Evolutionary conservation across 2,888 invertebrate genomes (phyloP).

Genomic region (Watsonalla cultraria): DNA sequence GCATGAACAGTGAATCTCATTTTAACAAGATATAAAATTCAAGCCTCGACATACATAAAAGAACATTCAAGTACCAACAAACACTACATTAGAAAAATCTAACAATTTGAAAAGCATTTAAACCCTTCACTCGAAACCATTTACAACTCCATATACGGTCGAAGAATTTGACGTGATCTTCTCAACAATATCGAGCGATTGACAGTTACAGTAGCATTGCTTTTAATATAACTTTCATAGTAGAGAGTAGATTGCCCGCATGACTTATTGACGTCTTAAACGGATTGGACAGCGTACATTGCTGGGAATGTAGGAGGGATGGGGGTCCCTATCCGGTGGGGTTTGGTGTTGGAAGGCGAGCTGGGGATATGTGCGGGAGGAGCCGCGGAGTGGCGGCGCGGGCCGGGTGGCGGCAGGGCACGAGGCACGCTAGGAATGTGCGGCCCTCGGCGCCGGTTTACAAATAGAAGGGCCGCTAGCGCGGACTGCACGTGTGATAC

Average conservation of each 20-base stretch:
- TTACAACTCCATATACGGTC: slow-evolving; percentile 30
- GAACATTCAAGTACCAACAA: not conserved
- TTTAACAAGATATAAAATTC: no score
- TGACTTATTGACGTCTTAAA: slow-evolving; percentile 6
- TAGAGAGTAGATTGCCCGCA: slow-evolving; percentile 26
- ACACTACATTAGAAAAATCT: not conserved
- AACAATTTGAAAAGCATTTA: slow-evolving; percentile 15
- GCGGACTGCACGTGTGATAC: slow-evolving; percentile 72
- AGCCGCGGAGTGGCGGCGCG: slow-evolving; percentile 32
- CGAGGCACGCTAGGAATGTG: slow-evolving; percentile 71
- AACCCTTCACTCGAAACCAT: slow-evolving; percentile 20
- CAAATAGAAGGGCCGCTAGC: slow-evolving; percentile 76
- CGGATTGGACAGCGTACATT: slow-evolving; percentile 38
- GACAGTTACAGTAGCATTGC: slow-evolving; percentile 54
- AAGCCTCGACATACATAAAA: not conserved
- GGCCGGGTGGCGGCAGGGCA: slow-evolving; percentile 50
- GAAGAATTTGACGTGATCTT: slow-evolving; percentile 44
- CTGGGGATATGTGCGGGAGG: slow-evolving; percentile 25
- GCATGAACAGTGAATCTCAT: no score
- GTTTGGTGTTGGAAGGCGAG: slow-evolving; percentile 41
- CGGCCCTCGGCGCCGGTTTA: slow-evolving; percentile 76
- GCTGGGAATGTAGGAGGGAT: slow-evolving; percentile 34
- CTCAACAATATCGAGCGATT: slow-evolving; percentile 46
- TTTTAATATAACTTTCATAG: slow-evolving; percentile 41
- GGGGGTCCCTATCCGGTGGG: slow-evolving; percentile 29